Percentiles rank a stretch among this genome's conserved stretches.
phyloP scores from a whole-genome alignment of 1,140 invertebrate species.

The Cydia fagiglandana region DNA sequence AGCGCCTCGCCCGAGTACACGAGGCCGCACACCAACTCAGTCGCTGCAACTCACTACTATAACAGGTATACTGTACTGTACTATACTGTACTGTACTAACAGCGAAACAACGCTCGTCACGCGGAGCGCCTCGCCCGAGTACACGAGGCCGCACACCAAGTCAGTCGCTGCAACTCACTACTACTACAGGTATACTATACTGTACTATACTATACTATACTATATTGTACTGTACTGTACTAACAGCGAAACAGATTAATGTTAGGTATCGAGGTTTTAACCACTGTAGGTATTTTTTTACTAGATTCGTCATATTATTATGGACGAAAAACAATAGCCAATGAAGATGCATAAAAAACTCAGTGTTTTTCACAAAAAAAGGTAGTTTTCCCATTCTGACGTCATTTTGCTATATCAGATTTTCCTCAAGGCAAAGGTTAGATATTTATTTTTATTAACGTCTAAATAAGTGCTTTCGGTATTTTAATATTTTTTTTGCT shows the following conservation, averaged over 20 bases:
- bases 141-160: background rate
- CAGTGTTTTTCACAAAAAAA: no score
- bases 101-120: background rate
- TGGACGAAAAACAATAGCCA: no score
- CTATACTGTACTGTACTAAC: background rate
- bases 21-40: background rate
- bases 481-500: no score
- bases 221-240: no score
- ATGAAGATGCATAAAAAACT: background rate
- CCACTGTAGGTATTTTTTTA: no score
- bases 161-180: background rate
- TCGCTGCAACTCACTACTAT: background rate
- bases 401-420: background rate
- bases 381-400: no score
- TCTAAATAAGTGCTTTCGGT: no score
- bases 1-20: background rate
- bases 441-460: background rate
- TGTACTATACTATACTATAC: no score
- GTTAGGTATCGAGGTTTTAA: no score
- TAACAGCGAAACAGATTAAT: no score
- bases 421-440: background rate
- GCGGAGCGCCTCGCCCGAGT: background rate
- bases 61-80: no score
- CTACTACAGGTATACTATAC: background rate
- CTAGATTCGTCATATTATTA: no score